These are phyloP conservation scores for Momotus momota DNA, from an alignment of 2,797 vertebrate species.

Conservation along the genomic window DNA sequence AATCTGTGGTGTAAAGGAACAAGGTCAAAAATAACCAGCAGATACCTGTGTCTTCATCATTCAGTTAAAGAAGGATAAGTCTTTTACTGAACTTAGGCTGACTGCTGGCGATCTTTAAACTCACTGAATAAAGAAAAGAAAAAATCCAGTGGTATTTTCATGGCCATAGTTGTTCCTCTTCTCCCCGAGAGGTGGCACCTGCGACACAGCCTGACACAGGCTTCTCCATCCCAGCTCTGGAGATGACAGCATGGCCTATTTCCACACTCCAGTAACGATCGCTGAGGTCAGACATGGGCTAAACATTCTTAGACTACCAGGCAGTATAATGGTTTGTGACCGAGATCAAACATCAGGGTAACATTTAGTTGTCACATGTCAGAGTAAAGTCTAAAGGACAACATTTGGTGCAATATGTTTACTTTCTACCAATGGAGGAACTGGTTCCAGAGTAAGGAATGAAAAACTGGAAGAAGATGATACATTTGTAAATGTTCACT, in stretches of 20 bases:
- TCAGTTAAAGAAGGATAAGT: neutral
- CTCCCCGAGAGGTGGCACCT: constrained; percentile 41
- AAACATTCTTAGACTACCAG: constrained; percentile 13
- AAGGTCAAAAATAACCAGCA: neutral
- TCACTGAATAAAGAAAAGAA: neutral
- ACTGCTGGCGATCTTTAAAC: neutral
- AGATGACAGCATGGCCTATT: neutral
- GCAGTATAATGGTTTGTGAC: neutral
- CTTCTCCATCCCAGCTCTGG: neutral
- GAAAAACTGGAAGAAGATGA: neutral
- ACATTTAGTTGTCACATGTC: neutral
- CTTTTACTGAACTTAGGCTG: neutral
- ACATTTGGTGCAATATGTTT: neutral
- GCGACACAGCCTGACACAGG: neutral
- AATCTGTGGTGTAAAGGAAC: neutral
- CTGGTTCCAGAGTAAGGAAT: neutral
- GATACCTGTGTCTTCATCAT: neutral
- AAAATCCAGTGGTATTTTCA: neutral
- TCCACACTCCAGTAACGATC: neutral
- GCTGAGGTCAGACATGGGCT: neutral
- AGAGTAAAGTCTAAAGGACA: constrained; percentile 18
- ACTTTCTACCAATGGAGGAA: neutral
- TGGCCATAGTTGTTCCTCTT: neutral
- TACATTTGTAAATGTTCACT: neutral
- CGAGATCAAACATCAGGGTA: constrained; percentile 17